Conservation (phyloP, 2,888 invertebrate genomes). For the Pherbina coryleti region DNA sequence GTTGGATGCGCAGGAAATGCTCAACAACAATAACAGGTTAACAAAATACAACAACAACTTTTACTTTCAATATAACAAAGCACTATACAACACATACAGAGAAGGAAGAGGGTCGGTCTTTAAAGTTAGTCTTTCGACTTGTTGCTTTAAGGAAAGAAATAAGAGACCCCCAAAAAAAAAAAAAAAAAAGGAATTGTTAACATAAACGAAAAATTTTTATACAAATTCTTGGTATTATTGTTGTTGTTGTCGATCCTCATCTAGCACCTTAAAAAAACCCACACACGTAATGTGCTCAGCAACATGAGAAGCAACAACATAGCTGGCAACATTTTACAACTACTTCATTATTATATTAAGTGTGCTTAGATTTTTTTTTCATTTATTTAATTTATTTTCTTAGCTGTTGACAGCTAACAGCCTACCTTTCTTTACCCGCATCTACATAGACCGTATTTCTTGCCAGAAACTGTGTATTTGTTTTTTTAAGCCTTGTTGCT, state of each 20-base stretch:
- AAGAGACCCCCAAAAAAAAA: background rate
- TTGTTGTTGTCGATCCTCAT: background rate
- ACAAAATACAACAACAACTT: slow-evolving; percentile 5
- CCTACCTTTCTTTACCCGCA: too few species aligned
- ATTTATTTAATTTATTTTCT: too few species aligned
- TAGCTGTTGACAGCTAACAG: too few species aligned
- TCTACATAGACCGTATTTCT: too few species aligned
- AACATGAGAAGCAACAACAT: background rate
- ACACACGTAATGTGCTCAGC: background rate
- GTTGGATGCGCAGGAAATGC: too few species aligned
- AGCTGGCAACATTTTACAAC: background rate
- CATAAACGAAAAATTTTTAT: too few species aligned
- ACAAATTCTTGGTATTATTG: too few species aligned
- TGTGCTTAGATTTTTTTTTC: too few species aligned
- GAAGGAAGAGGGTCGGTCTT: background rate
- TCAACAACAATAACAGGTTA: background rate
- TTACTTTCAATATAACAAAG: slow-evolving; percentile 5
- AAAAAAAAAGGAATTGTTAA: background rate
- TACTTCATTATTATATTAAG: too few species aligned
- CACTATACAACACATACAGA: too few species aligned
- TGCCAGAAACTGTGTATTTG: too few species aligned
- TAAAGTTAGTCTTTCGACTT: background rate
- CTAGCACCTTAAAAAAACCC: background rate
- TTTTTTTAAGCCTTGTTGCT: too few species aligned
- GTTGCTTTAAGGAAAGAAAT: background rate